Evolutionary conservation across 2,888 invertebrate species (phyloP), one percentile per base, ranked within the genome.

Genomic region (Stenchaetothrips biformis): DNA sequence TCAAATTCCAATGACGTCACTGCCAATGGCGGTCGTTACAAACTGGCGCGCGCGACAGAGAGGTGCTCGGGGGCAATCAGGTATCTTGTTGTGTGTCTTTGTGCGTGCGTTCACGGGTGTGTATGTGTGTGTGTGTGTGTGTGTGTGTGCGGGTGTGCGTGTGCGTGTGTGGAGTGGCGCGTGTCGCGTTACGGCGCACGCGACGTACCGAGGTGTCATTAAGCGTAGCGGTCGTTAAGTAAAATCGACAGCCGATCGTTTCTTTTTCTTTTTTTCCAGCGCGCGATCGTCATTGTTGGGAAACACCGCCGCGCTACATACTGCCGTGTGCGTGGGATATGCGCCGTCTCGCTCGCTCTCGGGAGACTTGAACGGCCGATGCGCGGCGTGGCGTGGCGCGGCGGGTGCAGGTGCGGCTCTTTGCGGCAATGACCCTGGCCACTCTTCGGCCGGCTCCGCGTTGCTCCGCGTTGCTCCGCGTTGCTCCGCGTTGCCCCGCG

Each of bases 191-290:
- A 53, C 18, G 53, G 53, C 16, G 53, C 67, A 74, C 67, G 67
- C 67, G 67, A 74, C 53, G 53, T 18, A 18, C 18, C 53, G 67
- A 74, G 67, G 67, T 74, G 67, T 74, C 67, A 74, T 74, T 74
- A 74, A 8, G 67, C 67, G 25, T 25, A 13, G 67, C 67, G 67
- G 67, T 74, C n/a, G 67, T 67, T 67, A 67, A 67, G 21, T 67
- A 67, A 67, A 67, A 21, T n/a, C 67, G 21, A 21, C 67, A 37
- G 37, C 2, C 37, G 37, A 37, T 37, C 37, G 37, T 37, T 37
- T 37, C 4, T 37, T 37, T 1, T 37, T 37, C 4, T 37, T 37
- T 37, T 37, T 37, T 37, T 4, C 4, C 37, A 37, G 18, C 53
- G 53, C 53, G 53, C 53, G 6, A 18, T 53, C 11, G 53, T 18